Evolutionary conservation across 2,113 vertebrate genomes (phyloP), one percentile per base, ranked within the genome.

Genomic region (Cricetomys ansorgei): DNA sequence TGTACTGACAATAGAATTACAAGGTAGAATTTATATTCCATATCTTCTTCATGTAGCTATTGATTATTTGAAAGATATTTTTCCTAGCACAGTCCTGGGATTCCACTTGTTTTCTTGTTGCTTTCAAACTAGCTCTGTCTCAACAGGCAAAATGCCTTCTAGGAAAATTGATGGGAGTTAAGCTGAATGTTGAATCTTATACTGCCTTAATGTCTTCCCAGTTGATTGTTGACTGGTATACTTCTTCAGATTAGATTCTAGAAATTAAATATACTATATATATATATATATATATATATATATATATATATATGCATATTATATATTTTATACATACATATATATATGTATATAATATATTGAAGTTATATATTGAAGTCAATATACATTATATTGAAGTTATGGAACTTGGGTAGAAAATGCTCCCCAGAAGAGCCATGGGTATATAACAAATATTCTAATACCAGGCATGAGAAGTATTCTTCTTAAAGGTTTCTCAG

Each of bases 131-230:
- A 91, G 12, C 34, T 94, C 7, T n/a, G 48, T 96, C 45, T 93
- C 59, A 90, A 31, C n/a, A 93, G 70, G 31, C 50, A 95, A 96
- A 97, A 96, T 62, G 45, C 13, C 40, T 97, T 96, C 59, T 90
- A 97, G 84, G 79, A 97, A 97, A 97, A 97, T 94, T 87, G 5
- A 23, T 88, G 90, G 95, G 40, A 9, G 21, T 75, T 95, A 97
- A 95, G 23, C 0, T 88, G 88, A 91, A 34, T 85, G 45, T 7
- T 90, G 70, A 96, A 92, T 50, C 13, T 79, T 94, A 72, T n/a
- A 48, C 70, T 25, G 37, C 21, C 0, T 1, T 65, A 23, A 84
- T 62, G 17, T 11, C 34, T 89, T 92, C 37, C 31, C 55, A 69
- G 64, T 43, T 62, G 29, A 1, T n/a, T 76, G 7, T 3, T 16